A percentile compares a stretch with the other conserved stretches of the same genome.
Conservation (phyloP, 2,113 vertebrate species). For the Pteruthius melanotis region DNA sequence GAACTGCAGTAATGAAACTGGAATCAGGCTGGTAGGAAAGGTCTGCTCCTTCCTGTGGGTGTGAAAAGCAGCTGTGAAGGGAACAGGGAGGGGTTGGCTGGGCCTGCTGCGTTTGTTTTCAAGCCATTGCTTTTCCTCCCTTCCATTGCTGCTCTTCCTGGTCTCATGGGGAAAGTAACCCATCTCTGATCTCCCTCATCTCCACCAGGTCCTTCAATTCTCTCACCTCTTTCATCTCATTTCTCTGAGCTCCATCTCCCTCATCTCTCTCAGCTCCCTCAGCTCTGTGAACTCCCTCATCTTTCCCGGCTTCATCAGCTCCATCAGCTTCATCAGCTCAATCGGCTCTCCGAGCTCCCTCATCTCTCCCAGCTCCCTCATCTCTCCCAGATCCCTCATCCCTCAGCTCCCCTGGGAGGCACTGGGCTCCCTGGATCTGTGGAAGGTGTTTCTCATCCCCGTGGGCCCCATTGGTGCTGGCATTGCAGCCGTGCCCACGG, state of each 20-base stretch:
- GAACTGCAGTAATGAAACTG: not conserved
- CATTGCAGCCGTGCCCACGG: not conserved
- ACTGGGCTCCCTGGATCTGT: rapidly evolving
- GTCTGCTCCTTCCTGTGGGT: no score
- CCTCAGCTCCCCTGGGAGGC: not conserved
- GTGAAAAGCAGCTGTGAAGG: not conserved
- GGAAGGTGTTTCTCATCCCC: not conserved
- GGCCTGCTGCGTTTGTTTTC: rapidly evolving
- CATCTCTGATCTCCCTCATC: not conserved
- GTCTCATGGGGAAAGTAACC: rapidly evolving
- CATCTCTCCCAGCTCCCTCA: not conserved
- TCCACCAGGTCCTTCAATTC: no score
- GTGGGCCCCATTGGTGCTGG: not conserved
- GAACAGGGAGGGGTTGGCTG: not conserved
- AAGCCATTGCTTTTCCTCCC: not conserved
- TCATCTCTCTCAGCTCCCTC: not conserved
- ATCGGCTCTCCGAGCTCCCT: not conserved
- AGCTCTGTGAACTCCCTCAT: not conserved
- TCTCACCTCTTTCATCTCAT: no score
- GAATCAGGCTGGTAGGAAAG: not conserved
- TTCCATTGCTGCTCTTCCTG: not conserved
- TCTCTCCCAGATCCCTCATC: not conserved
- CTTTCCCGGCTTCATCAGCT: not conserved
- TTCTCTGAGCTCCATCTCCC: not conserved
- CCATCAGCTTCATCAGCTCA: no score